Evolutionary conservation across 2,113 vertebrate species (phyloP).

Genomic region (Pteropus alecto): DNA sequence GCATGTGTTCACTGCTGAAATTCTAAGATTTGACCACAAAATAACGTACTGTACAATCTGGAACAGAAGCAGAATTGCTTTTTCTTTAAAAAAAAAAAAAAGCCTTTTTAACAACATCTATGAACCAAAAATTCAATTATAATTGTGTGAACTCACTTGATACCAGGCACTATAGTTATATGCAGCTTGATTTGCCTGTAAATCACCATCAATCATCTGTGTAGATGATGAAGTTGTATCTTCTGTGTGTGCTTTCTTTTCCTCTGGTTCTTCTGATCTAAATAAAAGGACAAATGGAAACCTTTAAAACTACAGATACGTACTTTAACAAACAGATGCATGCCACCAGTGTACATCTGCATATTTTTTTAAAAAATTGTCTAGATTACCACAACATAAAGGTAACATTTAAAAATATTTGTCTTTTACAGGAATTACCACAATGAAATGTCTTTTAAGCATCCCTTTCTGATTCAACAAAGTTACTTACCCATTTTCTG

Average conservation of each 20-base stretch:
- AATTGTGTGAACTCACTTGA: slow-evolving; percentile 85
- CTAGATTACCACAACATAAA: slow-evolving; percentile 6
- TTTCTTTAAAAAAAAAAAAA: background rate
- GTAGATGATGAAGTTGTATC: slow-evolving; percentile 83
- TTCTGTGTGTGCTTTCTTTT: slow-evolving; percentile 92
- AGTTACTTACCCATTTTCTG: slow-evolving; percentile 92
- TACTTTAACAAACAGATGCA: background rate
- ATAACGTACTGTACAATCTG: background rate
- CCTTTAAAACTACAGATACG: background rate
- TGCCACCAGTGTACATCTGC: background rate
- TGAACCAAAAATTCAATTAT: background rate
- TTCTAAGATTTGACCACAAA: background rate
- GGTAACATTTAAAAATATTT: background rate
- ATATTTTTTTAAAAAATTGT: slow-evolving; percentile 6
- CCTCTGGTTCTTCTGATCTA: slow-evolving; percentile 90
- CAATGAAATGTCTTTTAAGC: background rate
- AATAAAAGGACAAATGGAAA: slow-evolving; percentile 26
- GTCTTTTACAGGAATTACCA: background rate
- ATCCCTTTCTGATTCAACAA: background rate
- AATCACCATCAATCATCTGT: slow-evolving; percentile 87
- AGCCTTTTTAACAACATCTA: background rate
- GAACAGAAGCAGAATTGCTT: background rate
- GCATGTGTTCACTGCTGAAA: slow-evolving; percentile 22
- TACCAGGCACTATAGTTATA: slow-evolving; percentile 99
- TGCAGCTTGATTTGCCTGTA: slow-evolving; percentile 89